phyloP scores from a whole-genome alignment of 2,797 vertebrate species.

The Macropodus opercularis region DNA sequence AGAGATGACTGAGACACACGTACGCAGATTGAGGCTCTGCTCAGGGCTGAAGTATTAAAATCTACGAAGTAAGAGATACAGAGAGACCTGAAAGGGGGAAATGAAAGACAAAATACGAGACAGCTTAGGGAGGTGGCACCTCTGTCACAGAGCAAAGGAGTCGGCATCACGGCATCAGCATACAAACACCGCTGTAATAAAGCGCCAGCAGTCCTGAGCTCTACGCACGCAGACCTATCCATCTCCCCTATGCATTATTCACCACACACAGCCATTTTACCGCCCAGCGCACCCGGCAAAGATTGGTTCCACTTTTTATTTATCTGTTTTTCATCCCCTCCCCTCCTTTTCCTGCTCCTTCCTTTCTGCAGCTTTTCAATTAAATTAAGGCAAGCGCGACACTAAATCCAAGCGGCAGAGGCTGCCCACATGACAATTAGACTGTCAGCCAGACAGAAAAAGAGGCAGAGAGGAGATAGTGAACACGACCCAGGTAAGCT shows the following conservation, averaged over 20 bases:
- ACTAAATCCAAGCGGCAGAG: slow-evolving; percentile 78
- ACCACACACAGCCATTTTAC: slow-evolving; percentile 76
- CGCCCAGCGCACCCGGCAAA: slow-evolving; percentile 72
- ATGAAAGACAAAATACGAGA: slow-evolving; percentile 60
- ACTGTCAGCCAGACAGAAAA: slow-evolving; percentile 70
- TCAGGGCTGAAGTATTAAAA: slow-evolving; percentile 36
- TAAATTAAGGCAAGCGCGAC: slow-evolving; percentile 81
- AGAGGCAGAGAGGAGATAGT: slow-evolving; percentile 59
- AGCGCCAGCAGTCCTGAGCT: slow-evolving; percentile 71
- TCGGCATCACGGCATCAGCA: slow-evolving; percentile 76
- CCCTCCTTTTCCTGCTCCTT: slow-evolving; percentile 65
- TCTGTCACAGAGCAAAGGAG: slow-evolving; percentile 59
- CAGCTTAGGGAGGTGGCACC: slow-evolving; percentile 61
- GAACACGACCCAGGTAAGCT: slow-evolving; percentile 60
- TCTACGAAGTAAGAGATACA: slow-evolving; percentile 30
- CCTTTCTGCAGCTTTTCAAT: slow-evolving; percentile 79
- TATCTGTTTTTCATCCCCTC: slow-evolving; percentile 80
- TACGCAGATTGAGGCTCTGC: slow-evolving; percentile 8
- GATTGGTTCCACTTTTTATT: slow-evolving; percentile 84
- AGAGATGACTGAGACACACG: slow-evolving; percentile 23
- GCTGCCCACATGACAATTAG: slow-evolving; percentile 80
- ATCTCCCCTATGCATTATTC: slow-evolving; percentile 82
- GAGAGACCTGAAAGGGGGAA: slow-evolving; percentile 46
- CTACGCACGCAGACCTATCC: slow-evolving; percentile 76
- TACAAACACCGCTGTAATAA: slow-evolving; percentile 79